Evolutionary conservation across 23 tunicate genomes (phyloP).

Genomic region (Trididemnum nubilum): DNA sequence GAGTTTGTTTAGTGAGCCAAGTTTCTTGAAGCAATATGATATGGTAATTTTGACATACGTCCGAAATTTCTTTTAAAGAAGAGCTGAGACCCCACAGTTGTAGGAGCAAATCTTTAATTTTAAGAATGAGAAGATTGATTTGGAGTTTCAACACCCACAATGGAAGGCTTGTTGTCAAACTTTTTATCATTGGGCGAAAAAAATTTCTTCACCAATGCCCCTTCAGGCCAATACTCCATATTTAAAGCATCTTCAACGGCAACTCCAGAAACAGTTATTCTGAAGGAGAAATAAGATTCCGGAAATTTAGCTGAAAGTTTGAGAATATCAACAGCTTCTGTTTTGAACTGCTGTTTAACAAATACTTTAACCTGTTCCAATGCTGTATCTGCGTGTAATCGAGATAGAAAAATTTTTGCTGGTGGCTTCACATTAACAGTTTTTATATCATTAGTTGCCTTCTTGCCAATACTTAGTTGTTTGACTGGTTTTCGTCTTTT

Average conservation of each 20-base stretch:
- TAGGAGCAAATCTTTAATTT: not conserved
- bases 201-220: not conserved
- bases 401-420: not conserved
- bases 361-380: not conserved
- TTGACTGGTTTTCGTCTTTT: not conserved
- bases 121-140: not conserved
- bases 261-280: not conserved
- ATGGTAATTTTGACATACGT: not conserved
- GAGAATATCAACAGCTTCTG: not conserved
- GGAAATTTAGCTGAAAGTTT: not conserved
- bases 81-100: slow-evolving; percentile 4
- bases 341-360: not conserved
- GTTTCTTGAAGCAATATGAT: no score
- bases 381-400: not conserved
- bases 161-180: not conserved
- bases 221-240: not conserved
- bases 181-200: not conserved
- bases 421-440: not conserved
- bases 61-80: not conserved
- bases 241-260: not conserved
- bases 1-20: not conserved
- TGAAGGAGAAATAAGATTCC: not conserved
- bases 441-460: not conserved
- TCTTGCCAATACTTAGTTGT: not conserved
- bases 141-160: not conserved